Conservation (phyloP, 2,797 vertebrate genomes). For the Anguilla megastoma region DNA sequence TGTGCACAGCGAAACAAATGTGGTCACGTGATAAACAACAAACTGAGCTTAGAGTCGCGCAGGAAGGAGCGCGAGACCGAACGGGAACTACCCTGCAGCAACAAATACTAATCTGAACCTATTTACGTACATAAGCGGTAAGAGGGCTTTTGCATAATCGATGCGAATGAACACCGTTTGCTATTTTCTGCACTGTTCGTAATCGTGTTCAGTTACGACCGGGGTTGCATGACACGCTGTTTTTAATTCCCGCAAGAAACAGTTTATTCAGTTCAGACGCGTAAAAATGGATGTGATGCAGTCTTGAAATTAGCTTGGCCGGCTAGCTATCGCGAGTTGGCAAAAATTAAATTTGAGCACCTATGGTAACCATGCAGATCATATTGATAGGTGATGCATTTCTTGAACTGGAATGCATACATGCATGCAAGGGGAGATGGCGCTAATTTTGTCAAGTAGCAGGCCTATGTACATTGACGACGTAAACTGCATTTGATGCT, state of each 20-base stretch:
- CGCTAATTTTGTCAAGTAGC: not conserved
- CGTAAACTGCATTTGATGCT: not conserved
- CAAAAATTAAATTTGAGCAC: not conserved
- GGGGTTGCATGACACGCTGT: not conserved
- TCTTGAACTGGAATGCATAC: not conserved
- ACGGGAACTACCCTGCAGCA: constrained; percentile 49
- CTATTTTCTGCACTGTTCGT: not conserved
- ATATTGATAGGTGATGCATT: constrained; percentile 5
- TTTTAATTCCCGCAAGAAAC: constrained; percentile 26
- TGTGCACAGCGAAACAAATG: constrained; percentile 16
- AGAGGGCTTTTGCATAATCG: constrained; percentile 42
- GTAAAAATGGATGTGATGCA: constrained; percentile 42
- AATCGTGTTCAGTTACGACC: not conserved
- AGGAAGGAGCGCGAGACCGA: constrained; percentile 55
- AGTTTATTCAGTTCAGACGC: constrained; percentile 42
- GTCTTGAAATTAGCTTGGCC: constrained; percentile 27
- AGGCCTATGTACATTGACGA: not conserved
- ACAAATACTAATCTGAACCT: constrained; percentile 42
- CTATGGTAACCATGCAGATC: not conserved
- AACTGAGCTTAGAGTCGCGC: constrained; percentile 44
- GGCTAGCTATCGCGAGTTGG: constrained; percentile 15
- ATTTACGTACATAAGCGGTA: constrained; percentile 54
- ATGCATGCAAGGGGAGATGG: not conserved
- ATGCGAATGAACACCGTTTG: constrained; percentile 33
- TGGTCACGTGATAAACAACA: constrained; percentile 53